phyloP scores from a whole-genome alignment of 2,113 vertebrate genomes.

The Neogale vison region DNA sequence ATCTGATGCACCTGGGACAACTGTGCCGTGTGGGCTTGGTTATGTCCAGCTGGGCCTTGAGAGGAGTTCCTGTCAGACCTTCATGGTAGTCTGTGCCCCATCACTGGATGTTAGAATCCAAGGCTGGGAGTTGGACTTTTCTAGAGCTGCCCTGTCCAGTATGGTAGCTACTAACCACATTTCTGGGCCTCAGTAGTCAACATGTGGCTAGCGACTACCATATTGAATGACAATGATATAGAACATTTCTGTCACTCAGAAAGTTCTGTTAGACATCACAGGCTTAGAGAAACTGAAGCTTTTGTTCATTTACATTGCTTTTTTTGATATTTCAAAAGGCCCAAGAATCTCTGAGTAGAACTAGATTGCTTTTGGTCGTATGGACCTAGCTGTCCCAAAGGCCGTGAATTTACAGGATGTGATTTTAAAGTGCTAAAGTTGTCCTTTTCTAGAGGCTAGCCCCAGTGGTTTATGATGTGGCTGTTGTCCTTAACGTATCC shows the following conservation, averaged over 20 bases:
- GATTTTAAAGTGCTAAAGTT: constrained; percentile 27
- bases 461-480: background rate
- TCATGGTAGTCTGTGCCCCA: background rate
- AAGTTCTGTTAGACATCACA: background rate
- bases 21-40: background rate
- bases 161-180: background rate
- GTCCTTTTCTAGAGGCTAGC: constrained; percentile 16
- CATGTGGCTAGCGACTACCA: background rate
- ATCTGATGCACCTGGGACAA: background rate
- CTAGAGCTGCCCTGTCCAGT: background rate
- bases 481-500: background rate
- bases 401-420: background rate
- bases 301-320: background rate
- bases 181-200: background rate
- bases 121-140: background rate
- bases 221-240: background rate
- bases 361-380: constrained; percentile 31
- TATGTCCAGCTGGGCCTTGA: background rate
- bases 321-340: background rate
- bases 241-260: background rate
- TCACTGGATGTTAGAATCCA: constrained; percentile 24
- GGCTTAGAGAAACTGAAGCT: background rate
- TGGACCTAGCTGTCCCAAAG: background rate
- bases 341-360: constrained; percentile 14
- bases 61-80: background rate